phyloP scores from a whole-genome alignment of 2,797 vertebrate genomes.

The Semaprochilodus insignis region DNA sequence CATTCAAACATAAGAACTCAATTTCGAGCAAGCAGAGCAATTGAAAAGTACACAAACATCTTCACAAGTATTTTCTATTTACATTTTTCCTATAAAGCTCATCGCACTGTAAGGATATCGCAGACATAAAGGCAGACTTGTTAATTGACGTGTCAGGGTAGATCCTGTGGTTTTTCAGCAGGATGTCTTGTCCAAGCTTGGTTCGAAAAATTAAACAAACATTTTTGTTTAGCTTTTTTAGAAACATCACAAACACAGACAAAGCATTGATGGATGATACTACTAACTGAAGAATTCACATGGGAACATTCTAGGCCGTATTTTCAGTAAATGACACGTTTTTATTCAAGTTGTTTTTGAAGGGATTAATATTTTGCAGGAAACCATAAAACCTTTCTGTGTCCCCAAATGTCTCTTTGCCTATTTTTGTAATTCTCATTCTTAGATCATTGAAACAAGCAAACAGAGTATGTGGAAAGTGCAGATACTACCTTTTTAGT shows the following conservation, averaged over 20 bases:
- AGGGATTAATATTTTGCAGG: background rate
- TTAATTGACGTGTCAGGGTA: background rate
- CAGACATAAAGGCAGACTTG: background rate
- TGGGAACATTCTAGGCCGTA: background rate
- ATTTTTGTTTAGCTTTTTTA: background rate
- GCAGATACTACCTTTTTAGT: no score
- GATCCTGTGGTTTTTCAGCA: background rate
- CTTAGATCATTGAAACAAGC: no score
- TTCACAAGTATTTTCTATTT: background rate
- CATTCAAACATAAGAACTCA: background rate
- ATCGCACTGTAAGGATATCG: background rate
- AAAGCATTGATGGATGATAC: background rate
- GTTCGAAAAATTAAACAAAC: background rate
- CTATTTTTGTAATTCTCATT: no score
- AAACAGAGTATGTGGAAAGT: no score
- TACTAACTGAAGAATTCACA: background rate
- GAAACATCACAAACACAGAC: conserved; percentile 12
- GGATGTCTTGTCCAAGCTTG: background rate
- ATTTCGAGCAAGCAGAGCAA: background rate
- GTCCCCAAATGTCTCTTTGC: background rate
- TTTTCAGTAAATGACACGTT: background rate
- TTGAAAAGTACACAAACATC: background rate
- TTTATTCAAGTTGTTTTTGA: background rate
- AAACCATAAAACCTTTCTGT: background rate
- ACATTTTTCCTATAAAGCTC: conserved; percentile 1